Conservation (phyloP, 2,797 vertebrate genomes). For the Fistularia commersonii region DNA sequence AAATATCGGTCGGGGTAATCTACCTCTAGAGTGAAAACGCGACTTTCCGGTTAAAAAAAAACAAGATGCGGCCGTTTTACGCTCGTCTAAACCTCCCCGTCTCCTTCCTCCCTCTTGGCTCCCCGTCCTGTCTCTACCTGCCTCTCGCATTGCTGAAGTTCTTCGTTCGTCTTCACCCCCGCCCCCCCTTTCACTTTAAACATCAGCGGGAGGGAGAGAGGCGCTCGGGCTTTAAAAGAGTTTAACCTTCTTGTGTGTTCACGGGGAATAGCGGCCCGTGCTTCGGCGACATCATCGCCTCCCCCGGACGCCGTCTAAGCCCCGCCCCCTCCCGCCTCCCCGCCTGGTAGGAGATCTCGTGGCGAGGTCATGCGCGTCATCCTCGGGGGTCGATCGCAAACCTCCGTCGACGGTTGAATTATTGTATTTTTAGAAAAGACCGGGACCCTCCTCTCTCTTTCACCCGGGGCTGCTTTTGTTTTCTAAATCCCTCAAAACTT, state of each 20-base stretch:
- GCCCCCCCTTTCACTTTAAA: slow-evolving; percentile 22
- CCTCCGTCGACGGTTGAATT: no score
- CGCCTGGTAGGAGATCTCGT: background rate
- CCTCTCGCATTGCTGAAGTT: slow-evolving; percentile 61
- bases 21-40: no score
- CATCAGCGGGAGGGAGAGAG: slow-evolving; percentile 27
- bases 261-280: slow-evolving; percentile 22
- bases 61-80: background rate
- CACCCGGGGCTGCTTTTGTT: slow-evolving; percentile 1
- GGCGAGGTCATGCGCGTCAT: background rate
- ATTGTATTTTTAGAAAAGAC: slow-evolving; percentile 6
- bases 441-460: slow-evolving; percentile 37
- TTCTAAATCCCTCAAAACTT: slow-evolving; percentile 6
- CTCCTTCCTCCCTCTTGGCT: slow-evolving; percentile 4
- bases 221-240: slow-evolving; percentile 23
- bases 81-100: slow-evolving; percentile 1
- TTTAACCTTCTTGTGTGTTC: slow-evolving; percentile 38
- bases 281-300: slow-evolving; percentile 10
- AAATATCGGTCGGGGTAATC: no score
- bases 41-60: no score
- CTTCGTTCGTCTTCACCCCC: slow-evolving; percentile 39
- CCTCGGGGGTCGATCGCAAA: background rate
- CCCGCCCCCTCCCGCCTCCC: slow-evolving; percentile 24
- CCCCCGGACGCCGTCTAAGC: slow-evolving; percentile 41
- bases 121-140: slow-evolving; percentile 72